Evolutionary conservation across 2,113 vertebrate genomes (phyloP).

Genomic region (Proteles cristata): DNA sequence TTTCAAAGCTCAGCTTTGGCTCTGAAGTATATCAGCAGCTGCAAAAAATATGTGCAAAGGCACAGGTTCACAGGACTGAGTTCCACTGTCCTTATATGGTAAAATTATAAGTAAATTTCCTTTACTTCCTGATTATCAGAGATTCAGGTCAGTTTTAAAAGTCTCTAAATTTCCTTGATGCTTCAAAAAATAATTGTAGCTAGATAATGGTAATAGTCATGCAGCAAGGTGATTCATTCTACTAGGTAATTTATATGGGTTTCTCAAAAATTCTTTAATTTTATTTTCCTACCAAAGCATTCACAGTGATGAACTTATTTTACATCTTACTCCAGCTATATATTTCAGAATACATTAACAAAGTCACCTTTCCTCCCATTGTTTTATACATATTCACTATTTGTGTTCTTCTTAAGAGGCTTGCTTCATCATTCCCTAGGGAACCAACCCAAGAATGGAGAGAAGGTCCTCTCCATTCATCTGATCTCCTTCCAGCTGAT

Average conservation of each 20-base stretch:
- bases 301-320: constrained; percentile 27
- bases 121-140: constrained; percentile 60
- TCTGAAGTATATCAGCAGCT: constrained; percentile 83
- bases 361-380: neutral
- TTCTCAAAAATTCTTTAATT: neutral
- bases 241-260: neutral
- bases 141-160: constrained; percentile 68
- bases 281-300: neutral
- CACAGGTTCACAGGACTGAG: constrained; percentile 74
- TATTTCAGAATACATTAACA: neutral
- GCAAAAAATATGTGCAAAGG: constrained; percentile 83
- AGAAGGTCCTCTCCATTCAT: neutral
- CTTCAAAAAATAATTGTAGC: constrained; percentile 54
- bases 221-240: constrained; percentile 22
- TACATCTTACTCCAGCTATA: neutral
- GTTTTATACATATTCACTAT: neutral
- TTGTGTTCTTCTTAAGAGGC: neutral
- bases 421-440: neutral
- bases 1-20: constrained; percentile 81
- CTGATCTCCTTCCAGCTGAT: neutral
- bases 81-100: constrained; percentile 84
- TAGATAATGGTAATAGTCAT: constrained; percentile 33
- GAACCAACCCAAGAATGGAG: neutral
- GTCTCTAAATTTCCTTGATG: constrained; percentile 8
- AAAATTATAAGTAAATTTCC: constrained; percentile 78